Base-by-base conservation (phyloP, 2,797 vertebrate species). In the Smutsia temminckii region DNA sequence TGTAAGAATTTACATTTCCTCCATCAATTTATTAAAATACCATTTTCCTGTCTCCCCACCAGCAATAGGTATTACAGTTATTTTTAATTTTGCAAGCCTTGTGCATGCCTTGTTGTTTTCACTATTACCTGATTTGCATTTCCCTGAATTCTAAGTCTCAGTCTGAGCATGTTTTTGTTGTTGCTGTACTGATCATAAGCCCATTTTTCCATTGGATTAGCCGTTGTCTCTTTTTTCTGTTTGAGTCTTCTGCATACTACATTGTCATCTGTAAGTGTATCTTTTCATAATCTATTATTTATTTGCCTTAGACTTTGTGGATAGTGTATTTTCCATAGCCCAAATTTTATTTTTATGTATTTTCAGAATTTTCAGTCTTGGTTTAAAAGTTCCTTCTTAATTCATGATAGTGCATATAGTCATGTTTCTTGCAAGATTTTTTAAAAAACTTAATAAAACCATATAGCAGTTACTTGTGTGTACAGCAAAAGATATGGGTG, bases 321-420 rank as follows among this genome's bases (percentile, higher is more conserved):
- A 63, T 74, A 34, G 46, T 91, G 3, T 85, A 86, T 79, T 92
- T 95, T 80, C 40, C 37, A 27, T 79, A 61, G 6, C 32, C 51
- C 64, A 64, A 25, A 77, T 87, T 92, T 80, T 53, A 64, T 80
- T 92, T 89, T 46, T 72, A 85, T 53, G 6, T 42, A 69, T 71
- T 7, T 78, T 85, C 59, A 92, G 32, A 72, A 63, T 89, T 89
- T 94, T 91, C 34, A 85, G 23, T 91, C 46, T 88, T 86, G 14
- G 13, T 63, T 95, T 87, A 90, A 23, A 55, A 40, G 0, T 27
- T 69, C 27, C 23, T 80, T 88, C 59, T 91, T 77, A 23, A 72
- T 49, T 80, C 49, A 37, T 81, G 61, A 78, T 51, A 91, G 40
- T 86, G 78, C 2, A 94, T 79, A 61, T 25, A 49, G 23, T 83